These are phyloP conservation scores for Musca domestica DNA, from an alignment of 1,140 invertebrate genomes.

Conservation along the genomic window DNA sequence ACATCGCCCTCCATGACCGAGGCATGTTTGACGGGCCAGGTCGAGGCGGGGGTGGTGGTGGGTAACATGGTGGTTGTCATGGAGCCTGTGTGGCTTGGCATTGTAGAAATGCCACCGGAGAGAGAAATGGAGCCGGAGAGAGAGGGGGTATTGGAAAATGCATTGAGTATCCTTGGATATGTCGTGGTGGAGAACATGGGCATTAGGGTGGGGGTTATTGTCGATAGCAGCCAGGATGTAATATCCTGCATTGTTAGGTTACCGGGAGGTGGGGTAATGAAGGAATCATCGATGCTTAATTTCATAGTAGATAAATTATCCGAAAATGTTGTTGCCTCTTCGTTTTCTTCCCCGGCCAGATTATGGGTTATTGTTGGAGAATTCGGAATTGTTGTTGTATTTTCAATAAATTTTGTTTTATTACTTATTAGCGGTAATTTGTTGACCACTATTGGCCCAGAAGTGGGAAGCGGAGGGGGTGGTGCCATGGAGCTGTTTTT, in stretches of 20 bases:
- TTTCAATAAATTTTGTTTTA: slow-evolving; percentile 1
- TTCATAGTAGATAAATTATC: too few species aligned
- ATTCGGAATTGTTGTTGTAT: neutral
- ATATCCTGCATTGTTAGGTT: neutral
- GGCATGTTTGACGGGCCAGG: slow-evolving; percentile 82
- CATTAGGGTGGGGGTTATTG: neutral
- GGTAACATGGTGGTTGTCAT: neutral
- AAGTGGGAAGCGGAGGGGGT: neutral
- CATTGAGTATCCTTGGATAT: neutral
- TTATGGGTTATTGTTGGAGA: neutral
- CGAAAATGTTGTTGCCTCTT: too few species aligned
- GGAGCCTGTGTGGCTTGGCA: neutral
- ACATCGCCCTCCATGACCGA: slow-evolving; percentile 81
- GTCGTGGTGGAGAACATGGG: neutral
- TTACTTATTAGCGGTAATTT: too few species aligned
- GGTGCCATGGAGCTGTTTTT: too few species aligned
- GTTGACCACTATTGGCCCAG: neutral
- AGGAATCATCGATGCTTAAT: too few species aligned
- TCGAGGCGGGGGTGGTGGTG: slow-evolving; percentile 2
- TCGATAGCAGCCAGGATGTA: neutral
- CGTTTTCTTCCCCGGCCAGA: too few species aligned
- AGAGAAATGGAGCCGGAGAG: neutral
- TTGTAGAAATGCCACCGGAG: neutral
- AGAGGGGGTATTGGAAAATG: neutral
- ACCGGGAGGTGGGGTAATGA: too few species aligned